Conservation (phyloP, 2,888 invertebrate genomes). For the Machimus atricapillus region DNA sequence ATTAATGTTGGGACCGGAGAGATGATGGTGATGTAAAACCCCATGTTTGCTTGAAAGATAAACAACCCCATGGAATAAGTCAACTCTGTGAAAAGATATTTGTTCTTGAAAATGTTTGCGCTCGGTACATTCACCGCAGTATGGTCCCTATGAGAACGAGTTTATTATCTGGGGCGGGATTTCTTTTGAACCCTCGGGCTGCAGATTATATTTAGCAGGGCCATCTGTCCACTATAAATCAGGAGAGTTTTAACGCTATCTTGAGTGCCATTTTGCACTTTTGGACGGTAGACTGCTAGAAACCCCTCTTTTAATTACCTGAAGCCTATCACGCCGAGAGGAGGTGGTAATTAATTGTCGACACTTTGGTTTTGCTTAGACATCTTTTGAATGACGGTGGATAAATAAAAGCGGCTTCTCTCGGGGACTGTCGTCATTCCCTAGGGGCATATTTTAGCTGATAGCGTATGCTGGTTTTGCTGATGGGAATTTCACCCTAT, state of each 20-base stretch:
- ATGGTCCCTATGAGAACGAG: background rate
- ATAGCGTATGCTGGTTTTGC: background rate
- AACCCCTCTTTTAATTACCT: background rate
- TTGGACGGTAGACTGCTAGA: background rate
- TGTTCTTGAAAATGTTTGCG: background rate
- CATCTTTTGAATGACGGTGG: background rate
- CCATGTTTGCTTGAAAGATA: background rate
- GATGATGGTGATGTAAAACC: background rate
- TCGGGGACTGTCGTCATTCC: background rate
- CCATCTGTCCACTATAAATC: background rate
- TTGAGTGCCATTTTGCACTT: background rate
- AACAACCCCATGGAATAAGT: background rate
- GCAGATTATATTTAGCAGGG: background rate
- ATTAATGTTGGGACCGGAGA: background rate
- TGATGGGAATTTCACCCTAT: background rate
- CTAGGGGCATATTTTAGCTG: background rate
- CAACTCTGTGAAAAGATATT: background rate
- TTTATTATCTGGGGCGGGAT: background rate
- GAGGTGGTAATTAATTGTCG: background rate
- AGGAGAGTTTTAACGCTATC: background rate
- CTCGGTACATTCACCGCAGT: background rate
- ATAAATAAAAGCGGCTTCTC: background rate
- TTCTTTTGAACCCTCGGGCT: background rate
- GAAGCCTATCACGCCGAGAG: background rate
- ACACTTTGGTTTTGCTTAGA: background rate